Evolutionary conservation across 2,797 vertebrate species (phyloP).

Genomic region (Schizopygopsis malacanthus): DNA sequence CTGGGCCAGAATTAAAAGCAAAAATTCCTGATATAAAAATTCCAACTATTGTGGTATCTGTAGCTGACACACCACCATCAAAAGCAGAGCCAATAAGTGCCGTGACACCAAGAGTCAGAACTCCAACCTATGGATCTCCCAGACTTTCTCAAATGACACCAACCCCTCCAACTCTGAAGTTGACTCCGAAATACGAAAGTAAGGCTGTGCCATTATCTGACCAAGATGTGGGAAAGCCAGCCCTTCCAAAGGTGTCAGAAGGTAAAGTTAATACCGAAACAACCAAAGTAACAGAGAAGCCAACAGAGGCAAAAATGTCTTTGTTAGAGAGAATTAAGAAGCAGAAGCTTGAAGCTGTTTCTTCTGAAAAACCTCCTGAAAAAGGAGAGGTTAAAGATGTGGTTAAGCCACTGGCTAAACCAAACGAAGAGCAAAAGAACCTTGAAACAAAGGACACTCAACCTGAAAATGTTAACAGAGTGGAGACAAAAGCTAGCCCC

Average conservation of each 20-base stretch:
- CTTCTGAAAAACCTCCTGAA: slow-evolving; percentile 45
- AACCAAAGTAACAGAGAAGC: slow-evolving; percentile 55
- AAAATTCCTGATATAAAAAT: slow-evolving; percentile 50
- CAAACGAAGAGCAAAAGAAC: slow-evolving; percentile 48
- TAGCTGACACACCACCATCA: slow-evolving; percentile 53
- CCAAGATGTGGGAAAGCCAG: slow-evolving; percentile 61
- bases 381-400: slow-evolving; percentile 37
- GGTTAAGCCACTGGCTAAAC: slow-evolving; percentile 50
- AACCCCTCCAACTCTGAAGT: slow-evolving; percentile 54
- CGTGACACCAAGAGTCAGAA: slow-evolving; percentile 55
- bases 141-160: slow-evolving; percentile 58
- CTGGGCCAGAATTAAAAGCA: slow-evolving; percentile 40
- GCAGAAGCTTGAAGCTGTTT: slow-evolving; percentile 35
- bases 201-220: slow-evolving; percentile 64
- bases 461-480: slow-evolving; percentile 45
- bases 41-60: slow-evolving; percentile 55
- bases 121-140: slow-evolving; percentile 57
- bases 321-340: slow-evolving; percentile 59
- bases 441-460: slow-evolving; percentile 42
- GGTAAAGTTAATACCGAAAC: slow-evolving; percentile 47
- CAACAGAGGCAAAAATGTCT: slow-evolving; percentile 42
- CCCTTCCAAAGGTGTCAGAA: slow-evolving; percentile 52
- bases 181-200: slow-evolving; percentile 55
- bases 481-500: slow-evolving; percentile 55
- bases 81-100: slow-evolving; percentile 55